Evolutionary conservation across 35 echinoderm and acorn worm species (phyloP).

Genomic region (Ophioderma brevispina): DNA sequence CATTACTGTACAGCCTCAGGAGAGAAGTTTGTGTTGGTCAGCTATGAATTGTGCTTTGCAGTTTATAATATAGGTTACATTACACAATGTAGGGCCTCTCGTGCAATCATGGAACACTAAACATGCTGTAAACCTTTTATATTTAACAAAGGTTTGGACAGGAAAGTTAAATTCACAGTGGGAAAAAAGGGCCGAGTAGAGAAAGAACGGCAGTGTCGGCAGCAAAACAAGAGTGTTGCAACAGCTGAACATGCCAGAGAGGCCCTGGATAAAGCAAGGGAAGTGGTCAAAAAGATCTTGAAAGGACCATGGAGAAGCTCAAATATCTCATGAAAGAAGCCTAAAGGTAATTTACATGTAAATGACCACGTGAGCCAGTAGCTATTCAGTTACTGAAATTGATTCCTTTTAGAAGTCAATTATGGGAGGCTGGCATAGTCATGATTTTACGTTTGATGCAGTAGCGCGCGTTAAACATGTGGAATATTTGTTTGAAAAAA

Average conservation of each 20-base stretch:
- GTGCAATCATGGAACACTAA: no score
- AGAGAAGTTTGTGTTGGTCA: no score
- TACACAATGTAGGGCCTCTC: no score
- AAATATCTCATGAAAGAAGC: constrained; percentile 52
- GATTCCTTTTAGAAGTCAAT: not conserved
- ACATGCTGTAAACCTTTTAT: no score
- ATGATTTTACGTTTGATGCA: not conserved
- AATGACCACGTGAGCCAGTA: no score
- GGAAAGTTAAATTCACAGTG: constrained; percentile 75
- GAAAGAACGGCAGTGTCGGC: constrained; percentile 57
- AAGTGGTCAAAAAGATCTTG: constrained; percentile 42
- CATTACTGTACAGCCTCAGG: no score
- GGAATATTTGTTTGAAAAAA: no score
- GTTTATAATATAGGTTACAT: no score
- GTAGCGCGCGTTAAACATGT: no score
- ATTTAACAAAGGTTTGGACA: constrained; percentile 67
- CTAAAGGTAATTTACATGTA: constrained; percentile 64
- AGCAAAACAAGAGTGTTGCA: constrained; percentile 84
- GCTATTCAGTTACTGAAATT: not conserved
- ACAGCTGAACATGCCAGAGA: constrained; percentile 79
- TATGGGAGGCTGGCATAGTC: not conserved
- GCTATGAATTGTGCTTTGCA: no score
- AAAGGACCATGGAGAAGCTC: constrained; percentile 62
- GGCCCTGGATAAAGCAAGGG: constrained; percentile 71
- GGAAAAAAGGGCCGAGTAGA: constrained; percentile 60